Evolutionary conservation across 2,113 vertebrate species (phyloP).

Genomic region (Phasianus colchicus): DNA sequence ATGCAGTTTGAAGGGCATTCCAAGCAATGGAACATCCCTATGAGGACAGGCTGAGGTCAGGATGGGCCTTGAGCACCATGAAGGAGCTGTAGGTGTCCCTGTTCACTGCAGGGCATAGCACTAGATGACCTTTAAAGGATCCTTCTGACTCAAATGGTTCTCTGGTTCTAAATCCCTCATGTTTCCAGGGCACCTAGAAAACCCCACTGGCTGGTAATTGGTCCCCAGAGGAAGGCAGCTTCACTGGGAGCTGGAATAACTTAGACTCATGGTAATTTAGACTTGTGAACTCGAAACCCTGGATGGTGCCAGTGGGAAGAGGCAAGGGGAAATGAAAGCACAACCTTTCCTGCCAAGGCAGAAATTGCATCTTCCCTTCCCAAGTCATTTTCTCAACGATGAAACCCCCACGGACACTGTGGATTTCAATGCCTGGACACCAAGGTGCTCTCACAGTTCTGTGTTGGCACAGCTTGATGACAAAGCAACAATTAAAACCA

Average conservation of each 20-base stretch:
- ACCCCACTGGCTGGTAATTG: not conserved
- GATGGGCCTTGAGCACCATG: too few species aligned
- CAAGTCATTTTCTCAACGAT: accelerated
- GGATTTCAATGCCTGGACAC: not conserved
- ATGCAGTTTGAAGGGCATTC: not conserved
- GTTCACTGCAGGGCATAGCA: too few species aligned
- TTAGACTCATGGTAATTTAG: not conserved
- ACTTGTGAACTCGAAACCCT: not conserved
- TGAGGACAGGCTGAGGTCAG: too few species aligned
- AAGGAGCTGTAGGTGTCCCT: too few species aligned
- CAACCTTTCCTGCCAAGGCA: not conserved
- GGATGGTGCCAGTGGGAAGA: not conserved
- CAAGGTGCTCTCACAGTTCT: accelerated
- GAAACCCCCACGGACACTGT: not conserved
- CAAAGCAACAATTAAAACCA: accelerated
- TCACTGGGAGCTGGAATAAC: not conserved
- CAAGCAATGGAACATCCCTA: too few species aligned
- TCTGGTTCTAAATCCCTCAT: not conserved
- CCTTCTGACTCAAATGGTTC: too few species aligned
- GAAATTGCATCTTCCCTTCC: not conserved
- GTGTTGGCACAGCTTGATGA: accelerated
- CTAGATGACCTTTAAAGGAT: too few species aligned
- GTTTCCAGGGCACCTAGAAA: not conserved
- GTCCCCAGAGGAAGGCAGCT: not conserved
- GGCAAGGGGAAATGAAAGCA: not conserved